These are phyloP conservation scores for Ormia ochracea DNA, from an alignment of 2,888 invertebrate genomes.

Conservation along the genomic window DNA sequence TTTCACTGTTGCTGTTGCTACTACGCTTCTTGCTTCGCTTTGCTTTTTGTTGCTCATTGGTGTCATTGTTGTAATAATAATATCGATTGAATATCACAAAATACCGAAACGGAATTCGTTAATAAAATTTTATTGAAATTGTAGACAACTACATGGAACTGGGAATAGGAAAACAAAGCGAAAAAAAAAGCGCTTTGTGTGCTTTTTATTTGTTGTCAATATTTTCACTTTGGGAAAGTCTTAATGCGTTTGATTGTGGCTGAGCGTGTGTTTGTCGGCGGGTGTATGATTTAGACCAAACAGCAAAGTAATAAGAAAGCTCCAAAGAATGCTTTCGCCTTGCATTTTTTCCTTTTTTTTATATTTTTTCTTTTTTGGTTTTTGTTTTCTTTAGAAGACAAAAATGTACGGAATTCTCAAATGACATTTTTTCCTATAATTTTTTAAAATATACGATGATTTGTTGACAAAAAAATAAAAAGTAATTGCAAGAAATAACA, in stretches of 20 bases:
- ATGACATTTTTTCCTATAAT: conserved; percentile 32
- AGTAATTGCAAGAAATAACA: conserved; percentile 24
- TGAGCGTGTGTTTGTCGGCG: not conserved
- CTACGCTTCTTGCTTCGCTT: not conserved
- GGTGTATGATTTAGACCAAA: conserved; percentile 19
- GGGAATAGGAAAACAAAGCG: conserved; percentile 6
- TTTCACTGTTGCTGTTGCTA: conserved; percentile 39
- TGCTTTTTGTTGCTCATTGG: conserved; percentile 48
- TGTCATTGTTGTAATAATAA: conserved; percentile 61
- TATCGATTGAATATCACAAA: conserved; percentile 63
- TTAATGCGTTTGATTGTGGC: conserved; percentile 18
- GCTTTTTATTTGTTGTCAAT: conserved; percentile 34
- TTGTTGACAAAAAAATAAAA: conserved; percentile 52
- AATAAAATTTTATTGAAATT: conserved; percentile 73
- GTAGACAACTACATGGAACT: conserved; percentile 65
- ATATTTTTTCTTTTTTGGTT: not conserved
- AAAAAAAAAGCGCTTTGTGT: conserved; percentile 31
- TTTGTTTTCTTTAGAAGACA: conserved; percentile 1
- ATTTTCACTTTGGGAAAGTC: conserved; percentile 34
- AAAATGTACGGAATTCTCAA: conserved; percentile 52
- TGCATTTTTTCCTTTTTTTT: not conserved
- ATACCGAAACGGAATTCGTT: conserved; percentile 68
- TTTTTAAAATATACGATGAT: conserved; percentile 56
- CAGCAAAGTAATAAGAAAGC: conserved; percentile 33
- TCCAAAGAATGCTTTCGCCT: conserved; percentile 41